phyloP scores from a whole-genome alignment of 2,113 vertebrate genomes.

The Parotia lawesii region DNA sequence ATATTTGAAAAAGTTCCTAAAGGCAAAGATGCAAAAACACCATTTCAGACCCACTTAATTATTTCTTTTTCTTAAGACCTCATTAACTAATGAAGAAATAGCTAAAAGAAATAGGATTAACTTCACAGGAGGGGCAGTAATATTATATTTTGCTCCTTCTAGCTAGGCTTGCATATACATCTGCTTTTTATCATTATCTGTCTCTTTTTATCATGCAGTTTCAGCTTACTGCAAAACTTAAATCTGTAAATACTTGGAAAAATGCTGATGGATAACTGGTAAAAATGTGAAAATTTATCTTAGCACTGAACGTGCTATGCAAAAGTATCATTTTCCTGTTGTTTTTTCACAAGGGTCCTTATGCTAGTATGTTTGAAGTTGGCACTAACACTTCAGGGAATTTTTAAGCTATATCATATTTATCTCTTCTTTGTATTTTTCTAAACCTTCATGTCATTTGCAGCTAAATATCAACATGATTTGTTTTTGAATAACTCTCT shows the following conservation, averaged over 20 bases:
- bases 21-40: constrained; percentile 66
- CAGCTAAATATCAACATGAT: constrained; percentile 3
- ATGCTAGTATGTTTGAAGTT: constrained; percentile 55
- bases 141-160: constrained; percentile 60
- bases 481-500: constrained; percentile 10
- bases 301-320: constrained; percentile 12
- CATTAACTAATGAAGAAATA: constrained; percentile 78
- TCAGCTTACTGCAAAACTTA: constrained; percentile 61
- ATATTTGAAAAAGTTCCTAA: constrained; percentile 71
- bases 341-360: constrained; percentile 15
- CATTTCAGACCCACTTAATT: constrained; percentile 37
- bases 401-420: constrained; percentile 15
- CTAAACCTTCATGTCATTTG: not conserved
- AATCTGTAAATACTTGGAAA: constrained; percentile 66
- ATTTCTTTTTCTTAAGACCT: constrained; percentile 45
- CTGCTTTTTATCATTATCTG: constrained; percentile 74
- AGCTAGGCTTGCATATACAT: constrained; percentile 65
- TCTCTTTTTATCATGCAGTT: constrained; percentile 70
- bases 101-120: constrained; percentile 75
- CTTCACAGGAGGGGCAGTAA: constrained; percentile 71
- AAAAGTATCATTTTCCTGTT: constrained; percentile 24
- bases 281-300: constrained; percentile 70
- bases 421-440: constrained; percentile 13
- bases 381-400: constrained; percentile 1
- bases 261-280: constrained; percentile 56